A percentile compares a stretch with the other conserved stretches of the same genome.
phyloP scores from a whole-genome alignment of 2,113 vertebrate genomes.

The Polypterus bichir region DNA sequence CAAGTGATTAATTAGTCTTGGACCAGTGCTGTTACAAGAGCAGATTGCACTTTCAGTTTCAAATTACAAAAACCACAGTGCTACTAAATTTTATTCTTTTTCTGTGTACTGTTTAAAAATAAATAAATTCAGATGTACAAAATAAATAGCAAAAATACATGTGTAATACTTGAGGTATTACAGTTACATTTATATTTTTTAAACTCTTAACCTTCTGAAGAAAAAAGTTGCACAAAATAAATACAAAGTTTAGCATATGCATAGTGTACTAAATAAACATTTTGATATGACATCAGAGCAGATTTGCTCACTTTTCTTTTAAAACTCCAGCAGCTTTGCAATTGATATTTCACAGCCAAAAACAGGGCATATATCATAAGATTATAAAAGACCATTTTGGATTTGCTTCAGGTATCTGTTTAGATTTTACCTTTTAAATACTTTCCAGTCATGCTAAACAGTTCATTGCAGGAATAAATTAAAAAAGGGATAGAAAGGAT shows the following conservation, averaged over 20 bases:
- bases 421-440: no score
- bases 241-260: constrained; percentile 35
- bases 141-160: constrained; percentile 61
- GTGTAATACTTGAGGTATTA: constrained; percentile 60
- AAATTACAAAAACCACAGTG: constrained; percentile 46
- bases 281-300: constrained; percentile 36
- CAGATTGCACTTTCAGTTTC: constrained; percentile 38
- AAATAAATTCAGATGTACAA: constrained; percentile 79
- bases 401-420: no score
- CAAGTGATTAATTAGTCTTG: constrained; percentile 1
- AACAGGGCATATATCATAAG: no score
- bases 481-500: no score
- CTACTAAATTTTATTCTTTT: constrained; percentile 36
- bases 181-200: constrained; percentile 51
- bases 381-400: no score
- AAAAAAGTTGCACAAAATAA: constrained; percentile 35
- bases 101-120: constrained; percentile 52
- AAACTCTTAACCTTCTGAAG: constrained; percentile 18
- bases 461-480: no score
- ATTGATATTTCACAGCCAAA: no score
- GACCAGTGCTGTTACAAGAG: constrained; percentile 22
- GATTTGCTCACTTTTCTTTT: constrained; percentile 15
- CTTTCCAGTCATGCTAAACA: no score
- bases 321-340: no score
- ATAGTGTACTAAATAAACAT: constrained; percentile 19